These are phyloP conservation scores for Melanchra persicariae DNA, from an alignment of 2,888 invertebrate genomes.

Conservation along the genomic window DNA sequence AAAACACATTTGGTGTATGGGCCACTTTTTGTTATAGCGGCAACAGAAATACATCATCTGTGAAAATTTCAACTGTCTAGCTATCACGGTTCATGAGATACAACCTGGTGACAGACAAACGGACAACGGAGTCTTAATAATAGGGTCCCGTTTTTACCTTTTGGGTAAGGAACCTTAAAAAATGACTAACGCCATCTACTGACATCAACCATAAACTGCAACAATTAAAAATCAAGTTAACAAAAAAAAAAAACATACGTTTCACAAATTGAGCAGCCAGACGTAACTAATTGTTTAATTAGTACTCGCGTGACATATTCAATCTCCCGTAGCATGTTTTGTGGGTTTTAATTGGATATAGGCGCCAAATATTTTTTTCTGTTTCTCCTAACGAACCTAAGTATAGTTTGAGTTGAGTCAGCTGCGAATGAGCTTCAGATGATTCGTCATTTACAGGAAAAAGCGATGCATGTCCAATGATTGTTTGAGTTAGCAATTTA, in stretches of 20 bases:
- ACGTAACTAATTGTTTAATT: slow-evolving; percentile 70
- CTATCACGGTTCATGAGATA: no score
- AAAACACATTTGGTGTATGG: no score
- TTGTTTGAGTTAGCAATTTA: neutral
- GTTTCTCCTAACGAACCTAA: slow-evolving; percentile 35
- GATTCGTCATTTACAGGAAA: slow-evolving; percentile 14
- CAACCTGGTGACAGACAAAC: no score
- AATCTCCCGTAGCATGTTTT: slow-evolving; percentile 63
- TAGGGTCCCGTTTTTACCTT: no score
- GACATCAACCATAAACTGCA: neutral
- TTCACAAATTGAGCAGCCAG: slow-evolving; percentile 65
- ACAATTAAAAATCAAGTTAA: slow-evolving; percentile 42
- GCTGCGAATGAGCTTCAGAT: slow-evolving; percentile 16
- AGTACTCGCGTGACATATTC: slow-evolving; percentile 67
- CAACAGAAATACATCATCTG: no score
- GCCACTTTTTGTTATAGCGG: no score
- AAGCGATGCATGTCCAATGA: neutral
- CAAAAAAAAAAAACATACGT: slow-evolving; percentile 44
- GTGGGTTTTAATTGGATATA: slow-evolving; percentile 61
- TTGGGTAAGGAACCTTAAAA: no score
- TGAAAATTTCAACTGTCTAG: no score
- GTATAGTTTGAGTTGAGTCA: slow-evolving; percentile 51
- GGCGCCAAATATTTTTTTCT: slow-evolving; percentile 62
- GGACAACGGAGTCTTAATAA: no score
- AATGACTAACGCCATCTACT: slow-evolving; percentile 5